Evolutionary conservation across 64 coral and sea anemone species (phyloP), one percentile per base, ranked within the genome.

Genomic region (Astreopora myriophthalma): DNA sequence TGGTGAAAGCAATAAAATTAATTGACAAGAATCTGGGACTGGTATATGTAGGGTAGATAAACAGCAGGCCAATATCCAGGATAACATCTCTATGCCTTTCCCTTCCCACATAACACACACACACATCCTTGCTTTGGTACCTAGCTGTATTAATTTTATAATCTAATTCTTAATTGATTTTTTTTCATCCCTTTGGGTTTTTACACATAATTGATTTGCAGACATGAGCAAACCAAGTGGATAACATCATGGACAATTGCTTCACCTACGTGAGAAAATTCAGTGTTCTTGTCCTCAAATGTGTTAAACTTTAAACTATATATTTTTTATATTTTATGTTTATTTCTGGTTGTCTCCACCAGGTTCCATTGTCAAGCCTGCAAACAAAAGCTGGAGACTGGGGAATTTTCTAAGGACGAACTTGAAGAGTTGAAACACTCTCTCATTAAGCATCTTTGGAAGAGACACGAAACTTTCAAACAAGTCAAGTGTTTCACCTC

Each of bases 401-500:
- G 90, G 30, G 12, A 65, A 63, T 75, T 85, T 35, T 74, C 90
- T 70, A 52, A 24, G 29, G 26, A 11, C 20, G 80, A 86, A 48
- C 82, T 85, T 60, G 24, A 71, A 28, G 42, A 66, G 1, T 58
- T 92, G 2, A 75, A 92, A 11, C 48, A 73, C 17, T 51, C 76
- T 0, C 49, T 96, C 29, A 71, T 79, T 29, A 27, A 86, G 3
- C 87, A 90, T 14, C 74, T 96, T 48, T 93, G 87, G 72, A 22
- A 85, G 8, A 71, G 44, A 69, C 82, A 76, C 71, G 75, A 86
- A 39, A 62, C 60, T 8, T 22, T 75, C 19, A 25, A 69, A 39
- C 75, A 71, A 14, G 58, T 94, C 33, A 88, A 84, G 3, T 80
- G 75, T 82, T 94, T 74, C 32, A 94, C 95, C 3, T 67, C 73